Evolutionary conservation across 2,113 vertebrate species (phyloP).

Genomic region (Caloenas nicobarica): DNA sequence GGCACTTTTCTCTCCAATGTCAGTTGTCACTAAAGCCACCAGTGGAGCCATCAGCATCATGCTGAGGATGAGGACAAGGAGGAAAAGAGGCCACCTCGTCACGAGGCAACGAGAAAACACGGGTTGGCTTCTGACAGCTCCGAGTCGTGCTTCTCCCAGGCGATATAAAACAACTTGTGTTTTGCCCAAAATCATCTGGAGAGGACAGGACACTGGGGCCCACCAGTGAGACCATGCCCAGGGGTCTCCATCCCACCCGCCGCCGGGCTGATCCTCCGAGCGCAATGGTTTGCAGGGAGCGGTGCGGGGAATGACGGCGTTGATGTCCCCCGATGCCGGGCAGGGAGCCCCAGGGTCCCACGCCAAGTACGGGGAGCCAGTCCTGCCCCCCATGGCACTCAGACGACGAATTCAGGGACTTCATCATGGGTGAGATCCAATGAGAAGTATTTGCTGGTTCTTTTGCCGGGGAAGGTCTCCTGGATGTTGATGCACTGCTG

Average conservation of each 20-base stretch:
- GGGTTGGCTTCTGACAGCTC: not conserved
- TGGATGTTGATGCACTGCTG: slow-evolving; percentile 88
- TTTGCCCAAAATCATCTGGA: not conserved
- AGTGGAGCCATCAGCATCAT: not conserved
- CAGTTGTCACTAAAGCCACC: not conserved
- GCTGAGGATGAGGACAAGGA: not conserved
- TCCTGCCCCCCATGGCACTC: slow-evolving; percentile 5
- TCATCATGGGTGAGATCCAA: slow-evolving; percentile 93
- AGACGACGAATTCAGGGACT: slow-evolving; percentile 96
- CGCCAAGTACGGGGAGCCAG: not conserved
- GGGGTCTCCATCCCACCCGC: not conserved
- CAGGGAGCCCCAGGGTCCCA: not conserved
- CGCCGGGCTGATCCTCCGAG: not conserved
- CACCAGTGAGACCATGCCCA: not conserved
- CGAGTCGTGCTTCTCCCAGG: not conserved
- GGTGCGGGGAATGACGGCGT: fast-evolving
- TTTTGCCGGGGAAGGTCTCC: slow-evolving; percentile 87
- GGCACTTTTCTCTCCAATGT: not conserved
- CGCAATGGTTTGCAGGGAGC: not conserved
- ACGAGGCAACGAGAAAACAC: not conserved
- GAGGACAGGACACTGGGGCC: not conserved
- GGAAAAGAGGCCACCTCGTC: not conserved
- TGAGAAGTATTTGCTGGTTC: slow-evolving; percentile 98
- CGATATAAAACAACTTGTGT: not conserved
- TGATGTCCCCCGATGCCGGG: not conserved